These are phyloP conservation scores for Gymnarchus niloticus DNA, from an alignment of 2,113 vertebrate species.

Conservation along the genomic window DNA sequence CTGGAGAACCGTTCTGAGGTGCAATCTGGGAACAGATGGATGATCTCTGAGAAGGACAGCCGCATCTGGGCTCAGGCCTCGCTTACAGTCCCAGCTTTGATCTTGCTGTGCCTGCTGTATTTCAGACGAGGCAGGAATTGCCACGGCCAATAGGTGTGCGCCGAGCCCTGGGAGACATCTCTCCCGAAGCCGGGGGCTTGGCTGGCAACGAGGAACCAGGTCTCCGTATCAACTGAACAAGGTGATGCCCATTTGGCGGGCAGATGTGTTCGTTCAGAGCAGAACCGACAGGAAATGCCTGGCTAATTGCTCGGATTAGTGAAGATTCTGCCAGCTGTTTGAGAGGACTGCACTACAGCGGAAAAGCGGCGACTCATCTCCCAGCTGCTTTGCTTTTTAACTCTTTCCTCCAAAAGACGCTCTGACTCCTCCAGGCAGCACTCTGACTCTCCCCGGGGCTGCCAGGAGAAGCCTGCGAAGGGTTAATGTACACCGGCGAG, in stretches of 20 bases:
- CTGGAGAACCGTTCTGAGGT: neutral
- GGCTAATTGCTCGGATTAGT: slow-evolving; percentile 61
- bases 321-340: slow-evolving; percentile 55
- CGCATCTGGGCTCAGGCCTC: neutral
- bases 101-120: neutral
- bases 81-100: neutral
- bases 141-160: neutral
- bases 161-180: neutral
- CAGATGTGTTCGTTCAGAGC: slow-evolving; percentile 52
- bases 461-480: neutral
- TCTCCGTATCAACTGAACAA: slow-evolving; percentile 46
- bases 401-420: neutral
- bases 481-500: neutral
- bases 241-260: slow-evolving; percentile 52
- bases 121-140: neutral
- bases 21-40: neutral
- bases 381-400: slow-evolving; percentile 19
- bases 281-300: slow-evolving; percentile 60
- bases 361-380: slow-evolving; percentile 17
- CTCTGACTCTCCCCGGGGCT: neutral
- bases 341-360: slow-evolving; percentile 36
- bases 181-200: neutral
- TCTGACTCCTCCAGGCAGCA: slow-evolving; percentile 1
- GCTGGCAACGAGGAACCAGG: slow-evolving; percentile 30
- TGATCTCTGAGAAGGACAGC: neutral